A percentile compares a stretch with the other conserved stretches of the same genome.
phyloP scores from a whole-genome alignment of 2,113 vertebrate species.

The Alexandromys fortis region DNA sequence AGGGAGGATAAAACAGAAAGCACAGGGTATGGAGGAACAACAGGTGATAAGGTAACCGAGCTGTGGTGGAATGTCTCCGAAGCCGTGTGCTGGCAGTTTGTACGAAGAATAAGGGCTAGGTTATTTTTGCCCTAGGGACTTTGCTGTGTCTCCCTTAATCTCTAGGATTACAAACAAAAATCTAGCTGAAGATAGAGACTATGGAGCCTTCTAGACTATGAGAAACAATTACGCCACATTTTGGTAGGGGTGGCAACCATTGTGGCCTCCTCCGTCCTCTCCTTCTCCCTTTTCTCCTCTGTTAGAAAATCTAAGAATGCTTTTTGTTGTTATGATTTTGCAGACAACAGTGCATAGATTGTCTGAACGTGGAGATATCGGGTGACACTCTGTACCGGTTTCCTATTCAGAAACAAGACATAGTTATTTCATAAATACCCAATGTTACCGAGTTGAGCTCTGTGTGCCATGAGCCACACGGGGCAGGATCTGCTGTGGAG shows the following conservation, averaged over 20 bases:
- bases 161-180: conserved; percentile 1
- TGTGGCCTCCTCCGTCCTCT: neutral
- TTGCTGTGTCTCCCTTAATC: neutral
- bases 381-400: conserved; percentile 64
- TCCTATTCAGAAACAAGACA: conserved; percentile 69
- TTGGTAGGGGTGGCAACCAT: neutral
- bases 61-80: neutral
- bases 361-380: neutral
- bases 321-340: conserved; percentile 67
- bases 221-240: neutral
- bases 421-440: conserved; percentile 52
- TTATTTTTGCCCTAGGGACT: neutral
- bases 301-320: conserved; percentile 57
- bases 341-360: conserved; percentile 68
- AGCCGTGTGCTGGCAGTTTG: neutral
- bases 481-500: neutral
- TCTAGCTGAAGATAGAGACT: neutral
- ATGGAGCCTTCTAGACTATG: neutral
- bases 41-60: conserved; percentile 19
- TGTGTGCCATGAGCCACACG: conserved; percentile 39
- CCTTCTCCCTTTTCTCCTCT: neutral
- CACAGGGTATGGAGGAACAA: neutral
- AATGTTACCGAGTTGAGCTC: conserved; percentile 56
- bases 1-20: neutral
- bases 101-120: neutral